These are phyloP conservation scores for Sericinus montela DNA, from an alignment of 2,888 invertebrate genomes.

Conservation along the genomic window DNA sequence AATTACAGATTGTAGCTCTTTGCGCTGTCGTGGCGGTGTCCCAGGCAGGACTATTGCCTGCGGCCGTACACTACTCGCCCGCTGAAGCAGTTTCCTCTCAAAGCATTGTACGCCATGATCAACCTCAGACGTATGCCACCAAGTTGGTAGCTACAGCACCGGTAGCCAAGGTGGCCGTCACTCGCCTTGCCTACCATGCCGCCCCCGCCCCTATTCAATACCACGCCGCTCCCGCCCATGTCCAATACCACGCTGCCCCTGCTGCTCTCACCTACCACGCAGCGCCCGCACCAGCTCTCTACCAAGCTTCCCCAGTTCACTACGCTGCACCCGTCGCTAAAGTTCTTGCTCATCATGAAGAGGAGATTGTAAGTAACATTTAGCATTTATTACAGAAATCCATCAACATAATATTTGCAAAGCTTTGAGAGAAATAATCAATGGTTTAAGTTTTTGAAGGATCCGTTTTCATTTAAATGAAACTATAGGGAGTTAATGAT, in stretches of 20 bases:
- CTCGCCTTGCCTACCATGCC: constrained; percentile 39
- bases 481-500: too few species aligned
- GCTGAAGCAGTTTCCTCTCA: constrained; percentile 52
- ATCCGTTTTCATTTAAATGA: too few species aligned
- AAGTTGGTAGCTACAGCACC: constrained; percentile 33
- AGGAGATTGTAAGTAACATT: constrained; percentile 26
- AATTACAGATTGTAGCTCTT: constrained; percentile 17
- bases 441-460: too few species aligned
- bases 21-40: constrained; percentile 38
- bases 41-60: constrained; percentile 42
- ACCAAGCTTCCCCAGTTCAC: background rate
- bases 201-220: constrained; percentile 25
- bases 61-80: constrained; percentile 49
- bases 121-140: constrained; percentile 35
- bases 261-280: background rate
- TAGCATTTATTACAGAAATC: too few species aligned
- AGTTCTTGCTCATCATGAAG: constrained; percentile 34
- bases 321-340: constrained; percentile 31
- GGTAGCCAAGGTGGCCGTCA: constrained; percentile 28
- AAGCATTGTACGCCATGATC: constrained; percentile 52
- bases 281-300: background rate
- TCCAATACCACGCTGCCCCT: constrained; percentile 30
- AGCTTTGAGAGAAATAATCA: too few species aligned
- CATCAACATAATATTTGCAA: too few species aligned
- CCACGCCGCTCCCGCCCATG: constrained; percentile 7